A percentile compares a stretch with the other conserved stretches of the same genome.
Evolutionary conservation across 2,113 vertebrate genomes (phyloP).

Genomic region (Ammodytes dubius): DNA sequence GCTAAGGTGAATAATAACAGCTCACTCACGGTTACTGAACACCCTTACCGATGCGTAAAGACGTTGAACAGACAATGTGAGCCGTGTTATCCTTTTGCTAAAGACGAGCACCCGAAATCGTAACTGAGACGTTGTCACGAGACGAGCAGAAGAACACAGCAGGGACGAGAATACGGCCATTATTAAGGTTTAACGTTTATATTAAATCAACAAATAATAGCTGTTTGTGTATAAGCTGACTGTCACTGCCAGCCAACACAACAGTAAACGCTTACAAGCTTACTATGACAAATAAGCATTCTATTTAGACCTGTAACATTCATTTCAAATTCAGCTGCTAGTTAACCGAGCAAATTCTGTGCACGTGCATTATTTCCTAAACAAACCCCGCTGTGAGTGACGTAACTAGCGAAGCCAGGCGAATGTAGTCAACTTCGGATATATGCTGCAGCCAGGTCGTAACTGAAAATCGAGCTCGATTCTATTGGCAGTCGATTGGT

Average conservation of each 20-base stretch:
- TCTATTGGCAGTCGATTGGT: slow-evolving; percentile 50
- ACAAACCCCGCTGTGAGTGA: slow-evolving; percentile 66
- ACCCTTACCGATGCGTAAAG: slow-evolving; percentile 68
- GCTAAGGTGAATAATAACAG: slow-evolving; percentile 11
- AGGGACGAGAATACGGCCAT: slow-evolving; percentile 24
- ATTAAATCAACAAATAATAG: background rate
- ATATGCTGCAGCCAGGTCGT: fast-evolving
- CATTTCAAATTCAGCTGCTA: background rate
- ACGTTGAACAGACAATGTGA: slow-evolving; percentile 17
- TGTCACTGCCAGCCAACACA: fast-evolving
- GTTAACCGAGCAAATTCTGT: background rate
- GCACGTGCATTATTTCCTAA: slow-evolving; percentile 60
- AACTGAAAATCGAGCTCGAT: background rate
- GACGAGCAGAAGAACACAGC: slow-evolving; percentile 15
- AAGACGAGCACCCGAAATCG: background rate
- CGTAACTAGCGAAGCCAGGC: slow-evolving; percentile 61
- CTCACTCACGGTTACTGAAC: background rate
- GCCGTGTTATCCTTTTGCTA: slow-evolving; percentile 13
- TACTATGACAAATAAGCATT: too few species aligned
- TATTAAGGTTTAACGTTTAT: background rate
- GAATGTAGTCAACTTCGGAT: slow-evolving; percentile 63
- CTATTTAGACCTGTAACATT: background rate
- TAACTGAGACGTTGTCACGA: background rate
- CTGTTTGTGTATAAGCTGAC: background rate
- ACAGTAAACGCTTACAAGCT: background rate